Evolutionary conservation across 2,797 vertebrate genomes (phyloP).

Genomic region (Enteromius thamalakanensis): DNA sequence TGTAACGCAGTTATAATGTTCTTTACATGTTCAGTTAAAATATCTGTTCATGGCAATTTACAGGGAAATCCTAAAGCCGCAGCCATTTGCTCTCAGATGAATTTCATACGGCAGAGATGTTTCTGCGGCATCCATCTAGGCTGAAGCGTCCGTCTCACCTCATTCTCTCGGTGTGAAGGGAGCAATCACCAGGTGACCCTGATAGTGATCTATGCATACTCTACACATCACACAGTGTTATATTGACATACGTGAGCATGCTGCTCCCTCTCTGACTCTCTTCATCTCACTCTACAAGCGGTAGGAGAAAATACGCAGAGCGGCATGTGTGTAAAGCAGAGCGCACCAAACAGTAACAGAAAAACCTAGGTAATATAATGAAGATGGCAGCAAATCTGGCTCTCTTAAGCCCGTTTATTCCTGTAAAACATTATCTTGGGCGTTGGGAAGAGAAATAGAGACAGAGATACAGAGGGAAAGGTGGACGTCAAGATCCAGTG

Average conservation of each 20-base stretch:
- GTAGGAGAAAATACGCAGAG: slow-evolving; percentile 21
- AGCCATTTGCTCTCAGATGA: slow-evolving; percentile 32
- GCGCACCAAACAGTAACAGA: background rate
- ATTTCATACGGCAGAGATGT: slow-evolving; percentile 6
- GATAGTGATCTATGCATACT: slow-evolving; percentile 55
- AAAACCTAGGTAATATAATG: slow-evolving; percentile 40
- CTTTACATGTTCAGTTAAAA: slow-evolving; percentile 4
- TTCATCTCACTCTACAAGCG: slow-evolving; percentile 4
- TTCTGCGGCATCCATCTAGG: slow-evolving; percentile 1
- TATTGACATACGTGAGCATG: slow-evolving; percentile 26
- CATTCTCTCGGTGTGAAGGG: slow-evolving; percentile 40
- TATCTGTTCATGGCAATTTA: background rate
- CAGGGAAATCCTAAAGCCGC: slow-evolving; percentile 11
- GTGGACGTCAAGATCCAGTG: slow-evolving; percentile 38
- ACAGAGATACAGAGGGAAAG: slow-evolving; percentile 12
- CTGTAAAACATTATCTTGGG: slow-evolving; percentile 30
- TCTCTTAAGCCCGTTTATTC: slow-evolving; percentile 27
- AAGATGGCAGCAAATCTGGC: slow-evolving; percentile 24
- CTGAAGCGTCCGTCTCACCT: slow-evolving; percentile 37
- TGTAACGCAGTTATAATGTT: background rate
- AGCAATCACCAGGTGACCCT: slow-evolving; percentile 56
- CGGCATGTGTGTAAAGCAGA: background rate
- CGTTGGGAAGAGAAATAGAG: slow-evolving; percentile 14
- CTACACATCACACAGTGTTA: slow-evolving; percentile 37
- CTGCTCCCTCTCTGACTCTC: background rate